phyloP scores from a whole-genome alignment of 2,797 vertebrate species.

The Microhierax caerulescens region DNA sequence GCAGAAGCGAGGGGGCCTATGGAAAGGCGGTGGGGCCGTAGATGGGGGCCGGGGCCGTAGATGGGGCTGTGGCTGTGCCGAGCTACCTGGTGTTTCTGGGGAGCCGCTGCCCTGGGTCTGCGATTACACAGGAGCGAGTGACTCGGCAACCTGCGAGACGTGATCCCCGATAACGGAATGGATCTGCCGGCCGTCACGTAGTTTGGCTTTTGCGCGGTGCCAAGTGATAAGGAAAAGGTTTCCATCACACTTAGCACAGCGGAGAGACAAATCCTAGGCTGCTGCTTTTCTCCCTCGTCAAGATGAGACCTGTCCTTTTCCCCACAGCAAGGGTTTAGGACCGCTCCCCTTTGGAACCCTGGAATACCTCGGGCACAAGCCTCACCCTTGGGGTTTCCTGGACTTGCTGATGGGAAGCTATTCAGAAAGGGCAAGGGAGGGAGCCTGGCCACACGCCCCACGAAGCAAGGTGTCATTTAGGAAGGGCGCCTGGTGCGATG shows the following conservation, averaged over 20 bases:
- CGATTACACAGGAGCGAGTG: not conserved
- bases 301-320: not conserved
- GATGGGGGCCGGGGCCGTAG: not conserved
- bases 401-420: not conserved
- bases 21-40: not conserved
- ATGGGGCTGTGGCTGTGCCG: not conserved
- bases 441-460: fast-evolving
- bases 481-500: not conserved
- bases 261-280: not conserved
- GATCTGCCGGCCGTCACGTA: not conserved
- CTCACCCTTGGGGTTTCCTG: not conserved
- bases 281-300: not conserved
- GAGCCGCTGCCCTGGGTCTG: not conserved
- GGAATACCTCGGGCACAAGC: not conserved
- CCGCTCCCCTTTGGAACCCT: not conserved
- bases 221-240: slow-evolving; percentile 12
- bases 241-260: not conserved
- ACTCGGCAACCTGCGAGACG: not conserved
- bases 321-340: not conserved
- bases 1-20: not conserved
- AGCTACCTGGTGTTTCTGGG: not conserved
- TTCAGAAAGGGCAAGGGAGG: not conserved
- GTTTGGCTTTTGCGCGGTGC: not conserved
- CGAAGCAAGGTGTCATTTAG: not conserved
- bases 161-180: not conserved